These are phyloP conservation scores for Halichondria panicea DNA, from an alignment of 37 sponge, comb jelly and placozoan species.

Conservation along the genomic window DNA sequence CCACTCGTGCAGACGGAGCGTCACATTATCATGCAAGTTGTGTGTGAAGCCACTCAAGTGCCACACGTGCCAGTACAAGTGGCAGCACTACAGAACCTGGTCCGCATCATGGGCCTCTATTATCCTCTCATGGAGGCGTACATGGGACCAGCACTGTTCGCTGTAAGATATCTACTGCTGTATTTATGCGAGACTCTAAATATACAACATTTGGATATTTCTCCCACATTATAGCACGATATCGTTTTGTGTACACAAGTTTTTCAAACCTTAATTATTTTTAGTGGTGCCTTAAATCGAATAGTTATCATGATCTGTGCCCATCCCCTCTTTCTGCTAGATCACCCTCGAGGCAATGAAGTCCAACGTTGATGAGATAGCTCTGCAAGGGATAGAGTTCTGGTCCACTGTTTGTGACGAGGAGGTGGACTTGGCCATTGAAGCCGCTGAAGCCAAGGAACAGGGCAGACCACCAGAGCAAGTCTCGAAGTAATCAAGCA, in stretches of 20 bases:
- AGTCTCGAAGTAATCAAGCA: too few relatives aligned
- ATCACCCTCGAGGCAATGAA: slow-evolving; percentile 98
- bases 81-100: slow-evolving; percentile 92
- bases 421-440: slow-evolving; percentile 91
- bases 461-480: slow-evolving; percentile 29
- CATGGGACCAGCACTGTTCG: slow-evolving; percentile 99
- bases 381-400: slow-evolving; percentile 98
- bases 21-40: slow-evolving; percentile 98
- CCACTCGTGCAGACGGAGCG: slow-evolving; percentile 73
- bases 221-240: too few relatives aligned
- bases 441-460: slow-evolving; percentile 74
- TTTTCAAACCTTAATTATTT: neutral
- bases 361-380: slow-evolving; percentile 68
- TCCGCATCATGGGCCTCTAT: slow-evolving; percentile 93
- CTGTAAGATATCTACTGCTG: slow-evolving; percentile 80
- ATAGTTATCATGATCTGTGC: neutral
- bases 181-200: too few relatives aligned
- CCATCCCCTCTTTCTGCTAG: slow-evolving; percentile 20
- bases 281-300: too few relatives aligned
- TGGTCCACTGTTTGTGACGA: slow-evolving; percentile 99
- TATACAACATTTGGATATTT: too few relatives aligned
- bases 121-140: slow-evolving; percentile 98
- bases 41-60: slow-evolving; percentile 90
- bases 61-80: slow-evolving; percentile 61
- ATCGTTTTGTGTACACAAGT: neutral